phyloP scores from a whole-genome alignment of 2,888 invertebrate species.

The Himalopsyche japonica region DNA sequence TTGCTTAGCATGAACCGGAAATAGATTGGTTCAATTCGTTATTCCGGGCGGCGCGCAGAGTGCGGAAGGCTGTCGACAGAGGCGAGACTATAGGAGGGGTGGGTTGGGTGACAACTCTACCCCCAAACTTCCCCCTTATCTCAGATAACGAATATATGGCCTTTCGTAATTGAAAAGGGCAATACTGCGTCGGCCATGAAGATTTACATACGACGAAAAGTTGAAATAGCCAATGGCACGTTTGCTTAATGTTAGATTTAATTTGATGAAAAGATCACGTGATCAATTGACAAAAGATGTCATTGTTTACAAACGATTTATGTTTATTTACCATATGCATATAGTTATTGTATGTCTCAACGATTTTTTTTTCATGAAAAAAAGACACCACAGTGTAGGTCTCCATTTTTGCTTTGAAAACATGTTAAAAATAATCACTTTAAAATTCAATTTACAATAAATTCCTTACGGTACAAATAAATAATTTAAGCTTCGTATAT shows the following conservation, averaged over 20 bases:
- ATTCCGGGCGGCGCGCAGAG: conserved; percentile 13
- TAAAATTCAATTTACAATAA: no score
- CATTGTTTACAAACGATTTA: no score
- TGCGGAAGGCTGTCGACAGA: conserved; percentile 21
- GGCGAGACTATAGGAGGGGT: neutral
- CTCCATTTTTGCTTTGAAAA: no score
- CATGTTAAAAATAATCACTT: no score
- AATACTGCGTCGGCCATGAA: conserved; percentile 21
- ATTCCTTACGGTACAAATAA: no score
- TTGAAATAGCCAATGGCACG: conserved; percentile 2
- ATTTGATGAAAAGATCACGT: neutral
- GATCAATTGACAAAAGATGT: no score
- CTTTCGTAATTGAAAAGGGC: conserved; percentile 38
- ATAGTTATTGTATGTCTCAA: no score
- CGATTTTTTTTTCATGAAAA: no score
- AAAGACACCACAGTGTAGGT: no score
- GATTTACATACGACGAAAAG: conserved; percentile 29
- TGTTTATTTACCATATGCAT: no score
- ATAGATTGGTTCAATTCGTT: conserved; percentile 39
- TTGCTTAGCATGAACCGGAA: conserved; percentile 35
- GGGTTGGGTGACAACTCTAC: neutral
- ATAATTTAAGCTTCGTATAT: no score
- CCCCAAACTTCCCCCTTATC: conserved; percentile 6
- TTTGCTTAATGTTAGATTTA: neutral
- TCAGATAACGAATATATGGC: conserved; percentile 34